Evolutionary conservation across 2,797 vertebrate genomes (phyloP), one percentile per base, ranked within the genome.

Genomic region (Trematocara caparti): DNA sequence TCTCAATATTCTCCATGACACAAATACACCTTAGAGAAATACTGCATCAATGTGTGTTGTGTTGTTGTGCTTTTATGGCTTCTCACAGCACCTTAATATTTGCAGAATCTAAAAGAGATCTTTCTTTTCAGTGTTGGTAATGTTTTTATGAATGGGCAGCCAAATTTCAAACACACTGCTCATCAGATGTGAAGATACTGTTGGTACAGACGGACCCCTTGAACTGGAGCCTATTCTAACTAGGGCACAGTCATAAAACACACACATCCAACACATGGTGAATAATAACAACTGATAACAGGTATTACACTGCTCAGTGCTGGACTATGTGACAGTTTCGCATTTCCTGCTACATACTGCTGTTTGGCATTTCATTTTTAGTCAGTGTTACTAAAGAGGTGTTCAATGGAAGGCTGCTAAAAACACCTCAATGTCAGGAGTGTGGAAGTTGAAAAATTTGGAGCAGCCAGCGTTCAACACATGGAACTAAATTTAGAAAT

Each of bases 181-280:
- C 38, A 32, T 73, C 27, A 38, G 45, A 83, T 83, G 51, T 69
- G 43, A 75, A 82, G n/a, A 75, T 84, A 78, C 38, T 73, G 1
- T 80, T 79, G 53, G 75, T 82, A 40, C 83, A 83, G 81, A 83
- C 84, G 76, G 76, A 84, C 51, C 72, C 19, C 4, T 27, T 50
- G 17, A 88, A 73, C 40, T 76, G 36, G 40, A 45, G 19, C 72
- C 76, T 74, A 83, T 84, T 86, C 36, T 89, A 90, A 82, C 76
- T 77, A 66, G 82, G 83, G 75, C 59, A 86, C 84, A 66, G 81
- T 89, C 82, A 83, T 75, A 50, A 49, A 66, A 30, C n/a, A 66
- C 69, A 78, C 73, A 71, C 40, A 53, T 47, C 34, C 38, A 80
- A n/a, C 86, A 91, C 88, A 88, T 88, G 74, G 75, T 81, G 76